phyloP scores from a whole-genome alignment of 2,797 vertebrate species.

The Phylloscopus collybita region DNA sequence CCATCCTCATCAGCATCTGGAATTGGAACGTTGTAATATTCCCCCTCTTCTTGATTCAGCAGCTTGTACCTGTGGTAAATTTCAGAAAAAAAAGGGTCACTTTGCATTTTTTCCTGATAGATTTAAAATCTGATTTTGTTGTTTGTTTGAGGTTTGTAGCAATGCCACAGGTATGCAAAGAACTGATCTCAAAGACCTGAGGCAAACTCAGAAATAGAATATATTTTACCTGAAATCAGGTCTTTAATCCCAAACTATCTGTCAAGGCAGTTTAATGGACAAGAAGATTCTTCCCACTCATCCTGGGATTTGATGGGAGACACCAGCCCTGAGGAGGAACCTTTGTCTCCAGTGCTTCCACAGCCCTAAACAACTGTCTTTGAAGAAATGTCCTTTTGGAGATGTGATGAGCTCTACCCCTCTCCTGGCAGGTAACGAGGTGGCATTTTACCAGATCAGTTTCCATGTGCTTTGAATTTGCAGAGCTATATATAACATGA shows the following conservation, averaged over 20 bases:
- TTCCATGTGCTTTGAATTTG: not conserved
- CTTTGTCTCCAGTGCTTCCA: not conserved
- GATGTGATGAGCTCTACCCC: not conserved
- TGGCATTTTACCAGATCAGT: not conserved
- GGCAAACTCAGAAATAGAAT: not conserved
- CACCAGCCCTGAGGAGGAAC: not conserved
- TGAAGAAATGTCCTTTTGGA: not conserved
- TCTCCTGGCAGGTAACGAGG: not conserved
- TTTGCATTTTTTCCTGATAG: no score
- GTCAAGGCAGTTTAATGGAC: not conserved
- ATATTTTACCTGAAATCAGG: not conserved
- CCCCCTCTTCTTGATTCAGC: slow-evolving; percentile 95
- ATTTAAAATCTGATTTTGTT: not conserved
- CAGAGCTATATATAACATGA: slow-evolving; percentile 45
- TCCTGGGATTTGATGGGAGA: not conserved
- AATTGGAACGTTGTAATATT: slow-evolving; percentile 98
- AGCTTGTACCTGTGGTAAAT: slow-evolving; percentile 88
- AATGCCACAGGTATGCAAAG: not conserved
- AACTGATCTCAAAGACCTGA: not conserved
- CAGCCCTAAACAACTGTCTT: not conserved
- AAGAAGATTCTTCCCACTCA: not conserved
- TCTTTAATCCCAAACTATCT: not conserved
- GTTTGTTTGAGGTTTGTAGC: not conserved
- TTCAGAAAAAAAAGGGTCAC: not conserved
- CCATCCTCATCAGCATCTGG: slow-evolving; percentile 90